Evolutionary conservation across 2,113 vertebrate species (phyloP).

Genomic region (Hydrochoerus hydrochaeris): DNA sequence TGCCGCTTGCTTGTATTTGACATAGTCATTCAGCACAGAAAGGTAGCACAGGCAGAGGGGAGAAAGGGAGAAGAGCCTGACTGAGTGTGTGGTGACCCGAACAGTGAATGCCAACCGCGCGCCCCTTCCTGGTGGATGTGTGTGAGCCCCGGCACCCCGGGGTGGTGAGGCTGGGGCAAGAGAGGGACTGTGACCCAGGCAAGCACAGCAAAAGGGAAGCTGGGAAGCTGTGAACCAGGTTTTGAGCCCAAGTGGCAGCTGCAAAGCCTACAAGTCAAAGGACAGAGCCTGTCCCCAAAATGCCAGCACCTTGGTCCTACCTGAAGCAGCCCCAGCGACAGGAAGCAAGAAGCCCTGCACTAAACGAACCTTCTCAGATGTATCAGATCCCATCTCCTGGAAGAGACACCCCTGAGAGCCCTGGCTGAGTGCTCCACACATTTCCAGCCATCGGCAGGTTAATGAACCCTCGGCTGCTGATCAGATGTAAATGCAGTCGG

Average conservation of each 20-base stretch:
- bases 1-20: background rate
- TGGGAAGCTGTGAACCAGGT: rapidly evolving
- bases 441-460: rapidly evolving
- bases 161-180: background rate
- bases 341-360: background rate
- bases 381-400: background rate
- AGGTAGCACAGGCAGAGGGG: background rate
- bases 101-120: rapidly evolving
- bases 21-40: background rate
- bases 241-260: background rate
- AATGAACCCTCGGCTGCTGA: background rate
- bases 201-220: background rate
- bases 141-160: background rate
- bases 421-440: background rate
- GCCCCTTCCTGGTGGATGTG: background rate
- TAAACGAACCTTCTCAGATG: background rate
- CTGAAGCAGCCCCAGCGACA: background rate
- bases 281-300: rapidly evolving
- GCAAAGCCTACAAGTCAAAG: rapidly evolving
- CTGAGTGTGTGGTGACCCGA: too few relatives aligned
- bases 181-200: rapidly evolving
- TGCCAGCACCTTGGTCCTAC: rapidly evolving
- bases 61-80: background rate
- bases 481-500: background rate
- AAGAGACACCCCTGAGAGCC: background rate